Base-by-base conservation (phyloP, 1,140 invertebrate genomes). In the Drosophila tani region DNA sequence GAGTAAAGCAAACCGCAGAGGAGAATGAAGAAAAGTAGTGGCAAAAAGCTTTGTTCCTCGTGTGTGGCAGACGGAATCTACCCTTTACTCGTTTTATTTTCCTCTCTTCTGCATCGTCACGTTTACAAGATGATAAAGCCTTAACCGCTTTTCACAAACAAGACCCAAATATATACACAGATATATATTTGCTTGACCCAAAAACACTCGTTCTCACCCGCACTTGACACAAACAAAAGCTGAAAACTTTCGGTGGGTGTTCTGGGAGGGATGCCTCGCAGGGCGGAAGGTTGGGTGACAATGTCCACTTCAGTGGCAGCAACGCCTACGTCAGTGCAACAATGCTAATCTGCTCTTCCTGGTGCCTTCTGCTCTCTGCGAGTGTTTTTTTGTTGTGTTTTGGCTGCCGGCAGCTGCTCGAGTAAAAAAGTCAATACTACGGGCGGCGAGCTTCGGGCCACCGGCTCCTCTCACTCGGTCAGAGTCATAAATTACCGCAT, bases 91-190 rank as follows among this genome's bases (percentile, higher is more conserved):
- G 43, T 68, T 67, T 53, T 58, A 74, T 56, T 77, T 55, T 47
- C 74, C 29, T 11, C 60, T 46, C 76, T 84, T 90, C 82, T 78
- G 85, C 85, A 81, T 75, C 67, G 82, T 82, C 85, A 85, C 75
- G 85, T 85, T 88, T 79, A 90, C 86, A 85, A 85, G 81, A 91
- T 88, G 85, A 85, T 90, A 90, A 84, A 85, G 85, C 85, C 75
- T 81, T 79, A 90, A 74, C 84, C 82, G 81, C 85, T 88, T 88
- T 88, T 81, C 84, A 83, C 70, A 83, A 82, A 82, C 69, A 68
- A 69, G 47, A 70, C 67, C 75, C 60, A 86, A 77, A 51, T 60
- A 60, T 65, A 60, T 59, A 70, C 24, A 43, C n/a, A 47, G 29
- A 5, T 46, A 45, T 45, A 32, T 79, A 60, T 78, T 84, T 79